phyloP scores from a whole-genome alignment of 2,113 vertebrate species.

The Gadus macrocephalus region DNA sequence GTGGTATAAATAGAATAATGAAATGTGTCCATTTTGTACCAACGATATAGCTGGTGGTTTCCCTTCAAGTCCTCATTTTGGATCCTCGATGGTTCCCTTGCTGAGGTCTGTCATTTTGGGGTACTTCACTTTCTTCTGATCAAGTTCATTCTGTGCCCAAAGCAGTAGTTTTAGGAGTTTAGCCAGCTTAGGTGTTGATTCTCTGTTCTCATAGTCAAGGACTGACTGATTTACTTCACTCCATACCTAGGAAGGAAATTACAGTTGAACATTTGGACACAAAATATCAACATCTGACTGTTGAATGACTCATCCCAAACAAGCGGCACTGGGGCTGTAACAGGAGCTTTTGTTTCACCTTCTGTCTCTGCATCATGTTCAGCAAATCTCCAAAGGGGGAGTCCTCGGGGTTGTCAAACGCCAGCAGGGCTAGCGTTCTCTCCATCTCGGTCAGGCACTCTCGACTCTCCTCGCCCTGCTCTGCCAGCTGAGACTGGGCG shows the following conservation, averaged over 20 bases:
- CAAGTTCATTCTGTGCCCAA: constrained; percentile 98
- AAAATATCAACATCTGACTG: too few relatives aligned
- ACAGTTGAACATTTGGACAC: background rate
- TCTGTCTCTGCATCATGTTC: constrained; percentile 97
- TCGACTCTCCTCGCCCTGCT: constrained; percentile 96
- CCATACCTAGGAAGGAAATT: constrained; percentile 82
- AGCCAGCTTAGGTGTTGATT: constrained; percentile 95
- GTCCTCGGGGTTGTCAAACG: constrained; percentile 95
- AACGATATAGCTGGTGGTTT: constrained; percentile 33
- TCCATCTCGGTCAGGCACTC: constrained; percentile 98
- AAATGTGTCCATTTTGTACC: constrained; percentile 60
- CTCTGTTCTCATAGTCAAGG: constrained; percentile 89
- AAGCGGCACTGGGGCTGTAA: background rate
- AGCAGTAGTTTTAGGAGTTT: constrained; percentile 96
- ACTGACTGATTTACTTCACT: constrained; percentile 98
- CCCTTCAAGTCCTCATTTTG: constrained; percentile 79
- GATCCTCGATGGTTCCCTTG: constrained; percentile 96
- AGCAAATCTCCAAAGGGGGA: constrained; percentile 96
- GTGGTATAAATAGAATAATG: constrained; percentile 73
- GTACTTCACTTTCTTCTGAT: constrained; percentile 99
- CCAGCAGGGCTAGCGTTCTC: constrained; percentile 89
- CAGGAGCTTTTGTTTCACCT: constrained; percentile 68
- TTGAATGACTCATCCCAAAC: background rate
- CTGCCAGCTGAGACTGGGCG: constrained; percentile 94
- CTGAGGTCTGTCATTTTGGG: constrained; percentile 99